phyloP scores from a whole-genome alignment of 2,888 invertebrate genomes.

The Leptinotarsa rubiginosa region DNA sequence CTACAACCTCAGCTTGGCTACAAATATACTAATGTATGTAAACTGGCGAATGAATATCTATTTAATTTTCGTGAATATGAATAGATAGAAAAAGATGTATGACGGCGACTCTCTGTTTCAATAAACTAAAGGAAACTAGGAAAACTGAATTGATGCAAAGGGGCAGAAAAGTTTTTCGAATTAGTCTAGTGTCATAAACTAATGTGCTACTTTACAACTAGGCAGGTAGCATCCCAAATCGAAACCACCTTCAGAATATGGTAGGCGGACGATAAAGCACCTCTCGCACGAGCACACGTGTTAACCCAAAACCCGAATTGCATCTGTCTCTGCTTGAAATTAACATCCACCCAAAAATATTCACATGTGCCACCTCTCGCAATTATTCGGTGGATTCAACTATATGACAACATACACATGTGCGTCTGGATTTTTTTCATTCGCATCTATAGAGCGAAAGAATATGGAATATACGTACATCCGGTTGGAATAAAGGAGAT shows the following conservation, averaged over 20 bases:
- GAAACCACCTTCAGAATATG: conserved; percentile 34
- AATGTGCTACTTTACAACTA: neutral
- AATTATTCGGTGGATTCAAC: conserved; percentile 34
- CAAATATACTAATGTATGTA: no score
- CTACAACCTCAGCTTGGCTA: no score
- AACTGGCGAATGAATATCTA: no score
- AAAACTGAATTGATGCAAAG: neutral
- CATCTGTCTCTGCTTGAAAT: conserved; percentile 50
- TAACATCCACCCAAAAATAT: conserved; percentile 10
- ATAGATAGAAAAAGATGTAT: no score
- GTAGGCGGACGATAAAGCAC: conserved; percentile 49
- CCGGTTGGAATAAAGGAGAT: conserved; percentile 1
- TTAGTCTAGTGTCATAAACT: neutral
- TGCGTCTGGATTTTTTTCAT: conserved; percentile 18
- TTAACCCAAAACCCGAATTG: conserved; percentile 45
- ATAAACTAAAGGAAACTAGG: neutral
- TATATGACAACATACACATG: conserved; percentile 35
- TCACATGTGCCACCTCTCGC: conserved; percentile 33
- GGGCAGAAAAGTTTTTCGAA: neutral
- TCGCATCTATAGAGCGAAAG: conserved; percentile 8
- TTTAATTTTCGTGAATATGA: no score
- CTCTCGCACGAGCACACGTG: conserved; percentile 54
- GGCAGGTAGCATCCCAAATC: conserved; percentile 30
- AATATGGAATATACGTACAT: conserved; percentile 18
- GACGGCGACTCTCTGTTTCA: no score